Evolutionary conservation across 2,797 vertebrate species (phyloP), one percentile per base, ranked within the genome.

Genomic region (Falco naumanni): DNA sequence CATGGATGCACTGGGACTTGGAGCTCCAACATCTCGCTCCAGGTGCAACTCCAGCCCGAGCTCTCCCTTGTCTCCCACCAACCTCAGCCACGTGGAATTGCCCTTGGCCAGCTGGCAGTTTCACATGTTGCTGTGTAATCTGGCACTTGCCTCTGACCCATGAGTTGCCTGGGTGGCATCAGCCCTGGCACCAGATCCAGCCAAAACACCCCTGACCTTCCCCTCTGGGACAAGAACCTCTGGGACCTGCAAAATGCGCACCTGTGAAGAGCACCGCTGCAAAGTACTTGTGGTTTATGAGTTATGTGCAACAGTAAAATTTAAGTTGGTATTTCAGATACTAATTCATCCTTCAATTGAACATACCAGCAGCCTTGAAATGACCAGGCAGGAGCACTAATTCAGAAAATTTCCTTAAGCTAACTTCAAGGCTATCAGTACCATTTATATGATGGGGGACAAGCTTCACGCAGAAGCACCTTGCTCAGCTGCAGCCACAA

Each of bases 61-160:
- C 47, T 22, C 20, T 39, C 21, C 72, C 45, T 13, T 13, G 1
- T 26, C n/a, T 72, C 39, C 64, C 13, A 7, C 34, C 69, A 74
- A 14, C 41, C 11, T n/a, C 1, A 0, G 9, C 11, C 54, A 56
- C 3, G 0, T 1, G 13, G 18, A 60, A 57, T 7, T 50, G 5
- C 43, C 43, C 72, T 53, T 50, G 19, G 56, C 21, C 2, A 1
- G 22, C 2, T 13, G 9, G 28, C 34, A 47, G 16, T 12, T 71
- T 37, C 0, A 5, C 45, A 10, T 29, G 26, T 26, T 11, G 3
- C 68, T 34, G 0, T 1, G 0, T 12, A 34, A 50, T 12, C 9
- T 16, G n/a, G 14, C 22, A 16, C 29, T 66, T 16, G 1, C 51
- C 31, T 37, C 51, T 41, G 24, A 56, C 16, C 57, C 34, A 12